Percentiles rank a stretch among this genome's conserved stretches.
These are phyloP conservation scores for Dasypogon diadema DNA, from an alignment of 2,888 invertebrate species.

Conservation along the genomic window DNA sequence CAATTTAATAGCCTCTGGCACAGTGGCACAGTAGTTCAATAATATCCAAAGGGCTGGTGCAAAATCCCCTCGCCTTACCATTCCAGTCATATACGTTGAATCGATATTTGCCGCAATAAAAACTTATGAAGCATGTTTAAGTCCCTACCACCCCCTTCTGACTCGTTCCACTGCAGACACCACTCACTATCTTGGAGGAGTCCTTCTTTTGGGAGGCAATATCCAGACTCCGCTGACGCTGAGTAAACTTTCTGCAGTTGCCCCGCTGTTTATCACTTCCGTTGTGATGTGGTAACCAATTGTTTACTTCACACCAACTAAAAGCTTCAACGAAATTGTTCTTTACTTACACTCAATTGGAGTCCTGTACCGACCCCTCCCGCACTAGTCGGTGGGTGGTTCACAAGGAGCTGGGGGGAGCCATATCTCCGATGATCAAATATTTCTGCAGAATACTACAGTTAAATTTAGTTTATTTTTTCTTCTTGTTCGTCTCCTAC, in stretches of 20 bases:
- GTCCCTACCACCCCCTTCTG: slow-evolving; percentile 20
- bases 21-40: slow-evolving; percentile 23
- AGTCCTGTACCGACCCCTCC: background rate
- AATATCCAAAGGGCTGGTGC: slow-evolving; percentile 22
- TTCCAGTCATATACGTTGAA: background rate
- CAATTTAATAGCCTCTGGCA: slow-evolving; percentile 40
- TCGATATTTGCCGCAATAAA: slow-evolving; percentile 48
- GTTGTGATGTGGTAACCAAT: slow-evolving; percentile 21
- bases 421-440: slow-evolving; percentile 21
- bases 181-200: slow-evolving; percentile 35
- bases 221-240: slow-evolving; percentile 15
- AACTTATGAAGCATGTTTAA: slow-evolving; percentile 50
- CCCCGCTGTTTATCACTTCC: slow-evolving; percentile 4
- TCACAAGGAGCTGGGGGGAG: background rate
- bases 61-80: slow-evolving; percentile 1
- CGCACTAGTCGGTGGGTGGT: slow-evolving; percentile 9
- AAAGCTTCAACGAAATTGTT: slow-evolving; percentile 33
- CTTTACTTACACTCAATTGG: slow-evolving; percentile 35
- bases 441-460: slow-evolving; percentile 9
- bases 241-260: background rate
- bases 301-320: slow-evolving; percentile 40
- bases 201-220: background rate
- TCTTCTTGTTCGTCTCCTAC: background rate
- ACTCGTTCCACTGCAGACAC: background rate
- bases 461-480: slow-evolving; percentile 28